Percentiles rank a stretch among this genome's conserved stretches.
Conservation (phyloP, 2,797 vertebrate species). For the Peromyscus aztecus region DNA sequence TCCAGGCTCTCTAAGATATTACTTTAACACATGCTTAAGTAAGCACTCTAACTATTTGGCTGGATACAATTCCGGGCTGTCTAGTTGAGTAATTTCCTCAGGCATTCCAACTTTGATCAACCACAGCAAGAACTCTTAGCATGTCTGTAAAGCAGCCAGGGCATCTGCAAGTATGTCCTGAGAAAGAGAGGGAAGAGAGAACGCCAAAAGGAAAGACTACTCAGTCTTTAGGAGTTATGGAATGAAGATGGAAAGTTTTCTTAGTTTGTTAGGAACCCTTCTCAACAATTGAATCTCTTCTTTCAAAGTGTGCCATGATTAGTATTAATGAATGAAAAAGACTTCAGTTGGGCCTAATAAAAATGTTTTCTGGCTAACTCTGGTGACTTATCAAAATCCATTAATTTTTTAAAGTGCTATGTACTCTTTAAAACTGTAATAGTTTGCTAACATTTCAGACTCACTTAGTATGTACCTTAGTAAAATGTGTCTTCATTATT, state of each 20-base stretch:
- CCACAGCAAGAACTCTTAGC: slow-evolving; percentile 79
- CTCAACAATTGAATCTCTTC: slow-evolving; percentile 69
- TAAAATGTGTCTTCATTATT: slow-evolving; percentile 52
- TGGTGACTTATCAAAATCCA: slow-evolving; percentile 52
- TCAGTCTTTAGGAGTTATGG: slow-evolving; percentile 50
- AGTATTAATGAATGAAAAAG: slow-evolving; percentile 78
- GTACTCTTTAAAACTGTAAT: slow-evolving; percentile 54
- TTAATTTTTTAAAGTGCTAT: slow-evolving; percentile 65
- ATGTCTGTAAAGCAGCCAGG: slow-evolving; percentile 79
- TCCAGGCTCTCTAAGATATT: slow-evolving; percentile 69
- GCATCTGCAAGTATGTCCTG: slow-evolving; percentile 78
- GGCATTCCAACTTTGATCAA: slow-evolving; percentile 82
- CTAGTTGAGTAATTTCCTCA: slow-evolving; percentile 81
- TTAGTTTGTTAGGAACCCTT: slow-evolving; percentile 70
- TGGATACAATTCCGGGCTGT: slow-evolving; percentile 74
- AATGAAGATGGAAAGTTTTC: slow-evolving; percentile 67
- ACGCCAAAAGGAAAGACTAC: slow-evolving; percentile 65
- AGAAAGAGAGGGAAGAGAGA: slow-evolving; percentile 73
- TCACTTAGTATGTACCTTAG: slow-evolving; percentile 41
- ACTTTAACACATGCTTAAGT: slow-evolving; percentile 80
- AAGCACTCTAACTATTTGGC: slow-evolving; percentile 78
- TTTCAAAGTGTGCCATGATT: slow-evolving; percentile 64
- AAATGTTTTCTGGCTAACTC: slow-evolving; percentile 65
- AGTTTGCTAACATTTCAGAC: slow-evolving; percentile 48
- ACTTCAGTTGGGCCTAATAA: slow-evolving; percentile 67